Conservation (phyloP, 2,797 vertebrate genomes). For the Coccyzus lansbergi region DNA sequence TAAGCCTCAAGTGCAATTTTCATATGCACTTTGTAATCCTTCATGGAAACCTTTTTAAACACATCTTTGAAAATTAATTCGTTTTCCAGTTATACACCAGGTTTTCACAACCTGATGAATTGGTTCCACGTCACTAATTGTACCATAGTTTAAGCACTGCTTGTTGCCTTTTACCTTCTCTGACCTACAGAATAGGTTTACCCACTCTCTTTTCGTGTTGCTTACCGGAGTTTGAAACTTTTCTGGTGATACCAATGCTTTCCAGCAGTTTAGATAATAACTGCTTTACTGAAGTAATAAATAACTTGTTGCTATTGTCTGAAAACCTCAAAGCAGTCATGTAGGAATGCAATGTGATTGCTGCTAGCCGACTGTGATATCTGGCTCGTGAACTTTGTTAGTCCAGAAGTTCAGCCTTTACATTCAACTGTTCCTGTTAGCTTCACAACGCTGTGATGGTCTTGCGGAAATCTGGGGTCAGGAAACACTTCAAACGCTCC, state of each 20-base stretch:
- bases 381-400: neutral
- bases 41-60: neutral
- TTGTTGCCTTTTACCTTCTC: neutral
- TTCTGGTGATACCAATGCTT: neutral
- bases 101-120: neutral
- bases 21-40: neutral
- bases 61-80: neutral
- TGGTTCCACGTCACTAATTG: neutral
- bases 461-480: neutral
- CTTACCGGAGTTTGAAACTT: neutral
- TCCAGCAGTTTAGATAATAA: neutral
- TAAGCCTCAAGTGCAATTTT: neutral
- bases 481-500: neutral
- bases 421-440: neutral
- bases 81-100: neutral
- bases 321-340: neutral
- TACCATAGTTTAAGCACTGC: neutral
- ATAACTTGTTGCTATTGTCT: neutral
- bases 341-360: neutral
- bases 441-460: neutral
- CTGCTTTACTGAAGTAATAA: neutral
- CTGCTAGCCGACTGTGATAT: neutral
- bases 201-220: neutral
- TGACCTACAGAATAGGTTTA: neutral
- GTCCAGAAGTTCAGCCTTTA: neutral